phyloP scores from a whole-genome alignment of 2,113 vertebrate genomes.

The Tringa solitaria region DNA sequence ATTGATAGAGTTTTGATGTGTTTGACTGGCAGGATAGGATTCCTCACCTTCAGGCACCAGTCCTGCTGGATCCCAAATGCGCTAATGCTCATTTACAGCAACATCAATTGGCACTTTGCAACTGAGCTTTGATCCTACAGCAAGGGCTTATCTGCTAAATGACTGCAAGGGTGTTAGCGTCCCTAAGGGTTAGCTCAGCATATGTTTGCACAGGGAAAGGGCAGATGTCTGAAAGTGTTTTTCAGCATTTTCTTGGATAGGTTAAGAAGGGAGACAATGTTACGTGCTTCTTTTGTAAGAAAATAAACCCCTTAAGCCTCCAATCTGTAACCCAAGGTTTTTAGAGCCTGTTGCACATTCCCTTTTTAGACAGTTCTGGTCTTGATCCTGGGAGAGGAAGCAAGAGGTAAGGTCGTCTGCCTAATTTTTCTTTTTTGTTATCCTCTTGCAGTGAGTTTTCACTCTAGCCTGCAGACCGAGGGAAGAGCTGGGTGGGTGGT shows the following conservation, averaged over 20 bases:
- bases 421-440: not conserved
- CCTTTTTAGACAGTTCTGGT: not conserved
- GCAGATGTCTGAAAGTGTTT: not conserved
- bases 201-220: constrained; percentile 46
- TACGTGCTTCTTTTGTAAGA: not conserved
- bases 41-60: constrained; percentile 31
- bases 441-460: not conserved
- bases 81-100: constrained; percentile 43
- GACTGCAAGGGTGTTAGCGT: constrained; percentile 1
- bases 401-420: not conserved
- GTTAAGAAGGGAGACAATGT: not conserved
- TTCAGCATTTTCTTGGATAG: not conserved
- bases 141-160: not conserved
- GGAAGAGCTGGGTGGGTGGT: constrained; percentile 51
- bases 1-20: constrained; percentile 2
- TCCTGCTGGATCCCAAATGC: constrained; percentile 33
- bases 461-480: constrained; percentile 10
- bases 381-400: not conserved
- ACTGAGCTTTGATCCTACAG: constrained; percentile 14
- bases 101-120: not conserved
- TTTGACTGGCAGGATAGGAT: constrained; percentile 18
- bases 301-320: not conserved
- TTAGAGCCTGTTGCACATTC: not conserved
- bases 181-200: constrained; percentile 33
- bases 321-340: not conserved